Base-by-base conservation (phyloP, 2,888 invertebrate genomes). In the Pollenia labialis region DNA sequence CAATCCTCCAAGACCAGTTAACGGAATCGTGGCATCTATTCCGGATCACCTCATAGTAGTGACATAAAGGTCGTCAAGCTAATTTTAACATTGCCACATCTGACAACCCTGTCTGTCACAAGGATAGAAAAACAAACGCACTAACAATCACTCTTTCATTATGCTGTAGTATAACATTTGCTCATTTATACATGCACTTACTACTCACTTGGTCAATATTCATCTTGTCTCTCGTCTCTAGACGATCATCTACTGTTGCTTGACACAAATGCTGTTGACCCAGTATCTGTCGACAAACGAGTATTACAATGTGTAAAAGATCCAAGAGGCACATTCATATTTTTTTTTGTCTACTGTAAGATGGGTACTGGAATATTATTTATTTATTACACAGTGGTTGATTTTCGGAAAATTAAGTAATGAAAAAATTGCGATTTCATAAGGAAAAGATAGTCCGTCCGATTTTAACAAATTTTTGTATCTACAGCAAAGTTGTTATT, bases 231-330 rank as follows among this genome's bases (percentile, higher is more conserved):
- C 44, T 32, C 32, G 40, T 76, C 52, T 42, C 68, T n/a, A 56
- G 72, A 48, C 74, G 32, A 32, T 32, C 32, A 32, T 32, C 32
- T 66, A 74, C 72, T 18, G 64, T 66, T 81, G 74, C 16, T 62
- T 56, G 76, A 46, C 69, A 76, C 46, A 76, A 69, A 82, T 76
- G 82, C 54, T 82, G 54, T 75, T 82, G 75, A 75, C 81, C 75
- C 50, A 82, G 52, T 82, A 82, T 46, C 32, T 16, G 18, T 40
- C 6, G 3, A 16, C 10, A 32, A n/a, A 42, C 18, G 14, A 16
- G 12, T 50, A 44, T 44, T 42, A 69, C n/a, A 52, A 81, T 48
- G 54, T 62, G 46, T 54, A 40, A n/a, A n/a, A 64, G 40, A 64
- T 54, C 62, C 62, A 58, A 16, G n/a, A 46, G 14, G 18, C 2